Percentiles rank a stretch among this genome's conserved stretches.
These are phyloP conservation scores for Lochmaea capreae DNA, from an alignment of 2,888 invertebrate species.

Conservation along the genomic window DNA sequence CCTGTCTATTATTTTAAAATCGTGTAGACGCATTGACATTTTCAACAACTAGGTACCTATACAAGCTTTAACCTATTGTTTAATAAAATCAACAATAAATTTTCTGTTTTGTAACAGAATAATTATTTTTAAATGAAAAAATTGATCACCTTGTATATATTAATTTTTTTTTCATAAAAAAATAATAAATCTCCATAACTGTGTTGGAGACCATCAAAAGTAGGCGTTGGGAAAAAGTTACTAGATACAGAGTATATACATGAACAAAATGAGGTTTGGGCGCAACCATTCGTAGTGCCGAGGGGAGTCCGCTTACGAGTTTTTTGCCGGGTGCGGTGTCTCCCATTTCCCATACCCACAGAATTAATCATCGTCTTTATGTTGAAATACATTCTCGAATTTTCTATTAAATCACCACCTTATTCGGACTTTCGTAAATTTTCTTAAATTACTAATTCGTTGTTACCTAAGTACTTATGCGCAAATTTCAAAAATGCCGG, in stretches of 20 bases:
- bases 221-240: conserved; percentile 64
- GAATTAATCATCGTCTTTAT: conserved; percentile 34
- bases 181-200: conserved; percentile 36
- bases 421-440: no score
- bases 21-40: no score
- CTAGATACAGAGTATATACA: conserved; percentile 62
- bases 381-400: conserved; percentile 12
- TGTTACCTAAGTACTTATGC: no score
- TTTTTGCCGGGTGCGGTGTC: conserved; percentile 58
- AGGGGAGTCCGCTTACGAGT: conserved; percentile 62
- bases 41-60: neutral
- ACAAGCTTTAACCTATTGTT: neutral
- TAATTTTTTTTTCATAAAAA: conserved; percentile 24
- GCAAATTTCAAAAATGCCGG: no score
- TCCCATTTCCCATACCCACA: conserved; percentile 38
- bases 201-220: conserved; percentile 52
- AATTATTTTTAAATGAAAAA: neutral
- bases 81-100: neutral
- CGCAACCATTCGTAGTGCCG: conserved; percentile 64
- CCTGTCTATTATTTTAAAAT: no score
- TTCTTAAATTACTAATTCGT: no score
- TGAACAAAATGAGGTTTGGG: conserved; percentile 67
- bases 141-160: conserved; percentile 27
- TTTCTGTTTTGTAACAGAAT: neutral
- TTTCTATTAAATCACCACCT: conserved; percentile 17